Evolutionary conservation across 2,113 vertebrate species (phyloP).

Genomic region (Pseudopodoces humilis): DNA sequence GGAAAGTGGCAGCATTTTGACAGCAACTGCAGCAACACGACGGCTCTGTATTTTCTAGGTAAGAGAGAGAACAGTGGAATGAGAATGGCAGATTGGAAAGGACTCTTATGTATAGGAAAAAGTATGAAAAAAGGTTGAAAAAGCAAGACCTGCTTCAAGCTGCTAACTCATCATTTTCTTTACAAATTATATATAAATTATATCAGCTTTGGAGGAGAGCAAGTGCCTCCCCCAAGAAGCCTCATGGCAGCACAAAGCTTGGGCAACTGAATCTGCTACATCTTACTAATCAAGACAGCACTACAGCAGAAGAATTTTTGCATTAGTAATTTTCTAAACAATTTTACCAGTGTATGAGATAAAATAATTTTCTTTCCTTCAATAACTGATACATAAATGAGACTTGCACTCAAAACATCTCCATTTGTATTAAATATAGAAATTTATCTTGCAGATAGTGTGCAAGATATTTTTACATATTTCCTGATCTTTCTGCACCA

Average conservation of each 20-base stretch:
- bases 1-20: background rate
- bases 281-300: background rate
- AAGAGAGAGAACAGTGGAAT: background rate
- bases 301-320: background rate
- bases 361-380: background rate
- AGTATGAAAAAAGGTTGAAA: background rate
- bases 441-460: background rate
- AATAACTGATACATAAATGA: background rate
- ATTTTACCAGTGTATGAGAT: background rate
- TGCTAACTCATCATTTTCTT: background rate
- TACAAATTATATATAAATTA: background rate
- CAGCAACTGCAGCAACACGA: background rate
- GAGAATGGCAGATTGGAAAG: background rate
- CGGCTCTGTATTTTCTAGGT: background rate
- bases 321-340: background rate
- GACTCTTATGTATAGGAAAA: background rate
- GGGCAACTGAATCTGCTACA: background rate
- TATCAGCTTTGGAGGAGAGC: background rate
- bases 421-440: background rate
- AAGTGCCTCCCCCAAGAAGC: background rate
- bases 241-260: background rate
- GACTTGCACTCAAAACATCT: background rate
- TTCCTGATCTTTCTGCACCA: background rate
- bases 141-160: background rate
- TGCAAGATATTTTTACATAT: background rate